These are phyloP conservation scores for Scaptomyza cyrtandrae DNA, from an alignment of 2,888 invertebrate species.

Conservation along the genomic window DNA sequence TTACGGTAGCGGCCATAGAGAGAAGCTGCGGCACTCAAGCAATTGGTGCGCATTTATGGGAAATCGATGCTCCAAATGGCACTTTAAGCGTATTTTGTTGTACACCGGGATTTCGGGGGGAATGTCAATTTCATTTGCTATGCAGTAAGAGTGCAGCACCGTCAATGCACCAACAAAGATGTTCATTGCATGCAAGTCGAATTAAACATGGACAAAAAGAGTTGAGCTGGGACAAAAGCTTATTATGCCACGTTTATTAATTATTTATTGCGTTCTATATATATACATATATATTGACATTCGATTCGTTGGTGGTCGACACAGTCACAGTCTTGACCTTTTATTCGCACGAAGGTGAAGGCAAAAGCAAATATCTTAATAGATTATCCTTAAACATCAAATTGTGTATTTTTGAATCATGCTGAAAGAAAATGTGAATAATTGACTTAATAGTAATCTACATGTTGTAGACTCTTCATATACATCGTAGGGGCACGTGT, in stretches of 20 bases:
- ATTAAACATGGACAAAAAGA: slow-evolving; percentile 12
- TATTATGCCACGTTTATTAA: slow-evolving; percentile 7
- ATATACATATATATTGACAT: background rate
- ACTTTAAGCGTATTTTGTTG: slow-evolving; percentile 31
- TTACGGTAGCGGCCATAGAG: slow-evolving; percentile 34
- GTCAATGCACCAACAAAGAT: slow-evolving; percentile 8
- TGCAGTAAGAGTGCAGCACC: slow-evolving; percentile 23
- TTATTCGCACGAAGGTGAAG: slow-evolving; percentile 8
- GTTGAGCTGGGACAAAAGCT: background rate
- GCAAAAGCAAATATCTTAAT: too few species aligned
- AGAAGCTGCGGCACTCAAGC: slow-evolving; percentile 14
- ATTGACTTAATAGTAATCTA: too few species aligned
- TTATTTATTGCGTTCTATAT: background rate
- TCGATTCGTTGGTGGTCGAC: background rate
- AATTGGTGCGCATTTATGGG: slow-evolving; percentile 44
- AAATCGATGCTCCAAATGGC: slow-evolving; percentile 56
- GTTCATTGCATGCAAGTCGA: slow-evolving; percentile 17
- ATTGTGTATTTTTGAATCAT: too few species aligned
- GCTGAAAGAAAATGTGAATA: slow-evolving; percentile 12
- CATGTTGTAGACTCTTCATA: background rate
- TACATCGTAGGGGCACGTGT: too few species aligned
- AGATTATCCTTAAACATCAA: too few species aligned
- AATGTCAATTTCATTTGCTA: slow-evolving; percentile 39
- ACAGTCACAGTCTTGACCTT: background rate
- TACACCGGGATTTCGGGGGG: slow-evolving; percentile 7